Evolutionary conservation across 2,888 invertebrate genomes (phyloP).

Genomic region (Andrena haemorrhoa): DNA sequence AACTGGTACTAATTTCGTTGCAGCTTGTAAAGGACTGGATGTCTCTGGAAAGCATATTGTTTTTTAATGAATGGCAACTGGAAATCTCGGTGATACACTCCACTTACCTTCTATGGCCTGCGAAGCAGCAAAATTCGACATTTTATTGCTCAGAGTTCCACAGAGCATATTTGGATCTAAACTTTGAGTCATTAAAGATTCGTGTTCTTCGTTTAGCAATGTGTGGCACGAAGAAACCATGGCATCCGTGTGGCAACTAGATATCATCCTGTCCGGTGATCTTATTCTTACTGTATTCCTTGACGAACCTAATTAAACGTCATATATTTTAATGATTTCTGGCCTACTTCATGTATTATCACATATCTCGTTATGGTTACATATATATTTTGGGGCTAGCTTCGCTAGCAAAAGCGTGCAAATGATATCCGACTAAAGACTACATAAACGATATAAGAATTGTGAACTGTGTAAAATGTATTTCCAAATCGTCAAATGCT

Average conservation of each 20-base stretch:
- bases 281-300: constrained; percentile 82
- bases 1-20: constrained; percentile 94
- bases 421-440: constrained; percentile 66
- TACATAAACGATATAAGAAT: constrained; percentile 63
- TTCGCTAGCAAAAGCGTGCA: constrained; percentile 77
- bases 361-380: constrained; percentile 58
- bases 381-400: constrained; percentile 55
- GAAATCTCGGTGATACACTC: background rate
- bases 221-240: constrained; percentile 80
- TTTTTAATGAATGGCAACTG: background rate
- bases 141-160: constrained; percentile 82
- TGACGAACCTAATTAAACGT: constrained; percentile 73
- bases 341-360: constrained; percentile 6
- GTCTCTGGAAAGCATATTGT: constrained; percentile 77
- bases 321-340: constrained; percentile 12
- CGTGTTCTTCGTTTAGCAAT: constrained; percentile 75
- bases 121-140: constrained; percentile 63
- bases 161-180: constrained; percentile 87
- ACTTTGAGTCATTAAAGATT: constrained; percentile 87
- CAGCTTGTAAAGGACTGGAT: constrained; percentile 90
- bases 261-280: constrained; percentile 91
- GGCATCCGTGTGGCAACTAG: constrained; percentile 88
- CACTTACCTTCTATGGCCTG: constrained; percentile 79
- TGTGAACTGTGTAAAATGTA: constrained; percentile 66
- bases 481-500: constrained; percentile 65